phyloP scores from a whole-genome alignment of 2,888 invertebrate genomes.

The Labia minor region DNA sequence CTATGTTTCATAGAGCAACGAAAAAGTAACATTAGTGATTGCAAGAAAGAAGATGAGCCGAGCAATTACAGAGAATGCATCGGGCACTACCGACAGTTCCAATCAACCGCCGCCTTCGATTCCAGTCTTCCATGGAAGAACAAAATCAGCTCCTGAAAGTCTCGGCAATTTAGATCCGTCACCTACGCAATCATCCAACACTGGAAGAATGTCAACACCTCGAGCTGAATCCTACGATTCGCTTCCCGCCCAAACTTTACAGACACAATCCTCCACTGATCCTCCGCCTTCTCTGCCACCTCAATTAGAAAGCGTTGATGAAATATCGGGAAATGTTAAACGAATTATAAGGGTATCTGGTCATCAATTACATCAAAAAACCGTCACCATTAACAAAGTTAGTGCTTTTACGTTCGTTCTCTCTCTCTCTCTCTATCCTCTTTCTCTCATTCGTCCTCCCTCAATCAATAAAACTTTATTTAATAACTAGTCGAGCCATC shows the following conservation, averaged over 20 bases:
- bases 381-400: conserved; percentile 31
- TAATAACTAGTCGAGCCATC: too few relatives aligned
- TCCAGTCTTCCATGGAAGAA: conserved; percentile 28
- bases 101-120: conserved; percentile 19
- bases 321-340: conserved; percentile 15
- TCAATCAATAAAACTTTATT: too few relatives aligned
- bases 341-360: conserved; percentile 27
- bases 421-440: too few relatives aligned
- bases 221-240: not conserved
- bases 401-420: too few relatives aligned
- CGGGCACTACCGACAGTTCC: not conserved
- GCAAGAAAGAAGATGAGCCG: conserved; percentile 25
- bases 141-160: conserved; percentile 29
- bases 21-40: conserved; percentile 27
- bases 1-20: conserved; percentile 26
- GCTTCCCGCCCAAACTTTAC: not conserved
- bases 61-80: not conserved
- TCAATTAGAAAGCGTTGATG: not conserved
- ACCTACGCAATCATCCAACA: not conserved
- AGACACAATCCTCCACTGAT: not conserved
- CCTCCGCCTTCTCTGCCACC: not conserved
- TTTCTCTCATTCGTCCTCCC: too few relatives aligned
- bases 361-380: conserved; percentile 28
- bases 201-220: not conserved
- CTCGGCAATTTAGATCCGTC: conserved; percentile 19